phyloP scores from a whole-genome alignment of 2,888 invertebrate genomes.

The Cheilosia vernalis region DNA sequence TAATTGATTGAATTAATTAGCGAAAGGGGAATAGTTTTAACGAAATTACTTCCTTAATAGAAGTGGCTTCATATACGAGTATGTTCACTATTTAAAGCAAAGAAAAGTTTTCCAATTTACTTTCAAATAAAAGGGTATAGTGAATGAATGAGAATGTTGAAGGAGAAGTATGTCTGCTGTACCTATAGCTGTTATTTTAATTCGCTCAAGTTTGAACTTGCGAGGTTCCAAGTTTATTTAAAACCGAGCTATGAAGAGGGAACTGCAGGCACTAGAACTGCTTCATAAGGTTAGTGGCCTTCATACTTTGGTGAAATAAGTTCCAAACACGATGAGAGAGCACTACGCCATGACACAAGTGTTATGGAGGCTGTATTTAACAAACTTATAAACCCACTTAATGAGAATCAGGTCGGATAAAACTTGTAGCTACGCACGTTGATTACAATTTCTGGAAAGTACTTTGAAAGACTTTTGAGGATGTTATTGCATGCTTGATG shows the following conservation, averaged over 20 bases:
- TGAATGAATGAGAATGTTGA: neutral
- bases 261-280: neutral
- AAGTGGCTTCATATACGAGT: slow-evolving; percentile 20
- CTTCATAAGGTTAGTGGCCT: neutral
- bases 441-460: too few relatives aligned
- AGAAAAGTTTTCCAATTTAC: slow-evolving; percentile 1
- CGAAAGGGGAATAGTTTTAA: slow-evolving; percentile 2
- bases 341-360: too few relatives aligned
- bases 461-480: too few relatives aligned
- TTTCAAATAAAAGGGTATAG: neutral
- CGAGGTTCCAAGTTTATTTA: neutral
- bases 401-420: too few relatives aligned
- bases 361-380: too few relatives aligned
- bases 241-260: neutral
- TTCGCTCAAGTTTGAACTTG: neutral
- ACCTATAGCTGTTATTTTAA: too few relatives aligned
- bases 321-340: too few relatives aligned
- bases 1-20: slow-evolving; percentile 58
- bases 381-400: too few relatives aligned
- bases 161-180: too few relatives aligned
- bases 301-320: neutral
- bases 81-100: slow-evolving; percentile 2
- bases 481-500: too few relatives aligned
- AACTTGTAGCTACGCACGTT: too few relatives aligned
- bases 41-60: slow-evolving; percentile 1